Evolutionary conservation across 64 coral and sea anemone genomes (phyloP).

Genomic region (Porites lutea): DNA sequence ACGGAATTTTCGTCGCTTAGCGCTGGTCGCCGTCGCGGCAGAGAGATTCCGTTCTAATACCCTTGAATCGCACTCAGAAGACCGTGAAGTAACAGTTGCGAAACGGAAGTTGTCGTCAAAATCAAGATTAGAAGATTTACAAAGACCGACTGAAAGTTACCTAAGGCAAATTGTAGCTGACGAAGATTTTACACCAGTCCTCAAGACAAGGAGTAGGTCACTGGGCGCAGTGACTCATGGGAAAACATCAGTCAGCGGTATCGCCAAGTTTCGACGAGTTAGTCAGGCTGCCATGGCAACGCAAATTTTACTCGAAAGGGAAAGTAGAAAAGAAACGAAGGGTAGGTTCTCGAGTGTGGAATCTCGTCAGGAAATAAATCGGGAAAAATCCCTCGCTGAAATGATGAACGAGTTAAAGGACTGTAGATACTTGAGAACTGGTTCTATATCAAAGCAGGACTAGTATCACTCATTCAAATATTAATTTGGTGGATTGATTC

Average conservation of each 20-base stretch:
- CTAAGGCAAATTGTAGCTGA: conserved; percentile 34
- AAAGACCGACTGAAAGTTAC: conserved; percentile 58
- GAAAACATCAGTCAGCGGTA: background rate
- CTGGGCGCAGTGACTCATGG: background rate
- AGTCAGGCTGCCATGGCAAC: conserved; percentile 11
- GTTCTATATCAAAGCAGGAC: background rate
- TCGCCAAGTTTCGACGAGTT: conserved; percentile 3
- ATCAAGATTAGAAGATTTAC: background rate
- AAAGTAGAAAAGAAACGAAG: background rate
- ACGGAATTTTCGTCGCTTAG: background rate
- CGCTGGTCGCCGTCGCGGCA: background rate
- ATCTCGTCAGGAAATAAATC: conserved; percentile 10
- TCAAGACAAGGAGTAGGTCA: conserved; percentile 2
- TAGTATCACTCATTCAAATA: background rate
- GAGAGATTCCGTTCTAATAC: background rate
- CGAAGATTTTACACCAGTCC: background rate
- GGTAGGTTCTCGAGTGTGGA: background rate
- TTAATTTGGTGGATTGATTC: background rate
- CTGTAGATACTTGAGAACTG: conserved; percentile 46
- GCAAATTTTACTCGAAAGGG: background rate
- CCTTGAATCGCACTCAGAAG: background rate
- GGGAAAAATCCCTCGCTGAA: background rate
- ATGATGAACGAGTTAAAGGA: conserved; percentile 40
- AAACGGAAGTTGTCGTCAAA: conserved; percentile 26
- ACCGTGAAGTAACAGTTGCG: background rate